phyloP scores from a whole-genome alignment of 1,140 invertebrate genomes.

The Mactra quadrangularis region DNA sequence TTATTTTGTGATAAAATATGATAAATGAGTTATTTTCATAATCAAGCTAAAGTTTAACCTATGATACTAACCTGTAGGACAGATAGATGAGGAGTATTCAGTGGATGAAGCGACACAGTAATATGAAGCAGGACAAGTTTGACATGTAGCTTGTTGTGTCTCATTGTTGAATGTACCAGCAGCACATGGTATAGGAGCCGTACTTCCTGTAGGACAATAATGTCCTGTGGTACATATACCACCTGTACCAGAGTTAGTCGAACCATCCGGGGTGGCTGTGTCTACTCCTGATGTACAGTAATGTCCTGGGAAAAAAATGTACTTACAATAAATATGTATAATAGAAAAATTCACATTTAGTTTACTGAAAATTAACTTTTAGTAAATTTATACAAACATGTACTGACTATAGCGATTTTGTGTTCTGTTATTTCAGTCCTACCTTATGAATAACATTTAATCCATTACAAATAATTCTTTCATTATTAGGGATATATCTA shows the following conservation, averaged over 20 bases:
- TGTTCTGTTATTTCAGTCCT: too few species aligned
- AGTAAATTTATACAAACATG: too few species aligned
- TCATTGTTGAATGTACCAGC: constrained; percentile 77
- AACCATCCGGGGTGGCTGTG: constrained; percentile 71
- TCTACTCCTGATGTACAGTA: constrained; percentile 81
- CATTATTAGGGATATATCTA: too few species aligned
- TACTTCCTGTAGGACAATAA: constrained; percentile 76
- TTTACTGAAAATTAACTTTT: too few species aligned
- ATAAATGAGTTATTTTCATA: too few species aligned
- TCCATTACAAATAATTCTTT: too few species aligned
- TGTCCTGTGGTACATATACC: constrained; percentile 80
- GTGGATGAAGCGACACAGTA: constrained; percentile 76
- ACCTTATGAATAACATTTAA: too few species aligned
- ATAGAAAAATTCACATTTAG: background rate
- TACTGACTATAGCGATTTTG: too few species aligned
- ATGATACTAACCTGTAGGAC: constrained; percentile 71
- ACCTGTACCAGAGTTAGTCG: constrained; percentile 77
- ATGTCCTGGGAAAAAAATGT: constrained; percentile 68
- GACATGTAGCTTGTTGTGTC: constrained; percentile 71
- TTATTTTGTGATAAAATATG: too few species aligned
- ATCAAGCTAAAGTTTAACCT: too few species aligned
- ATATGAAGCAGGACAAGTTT: constrained; percentile 74
- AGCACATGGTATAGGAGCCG: constrained; percentile 69
- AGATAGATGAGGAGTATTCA: constrained; percentile 68
- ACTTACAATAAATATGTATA: background rate